Evolutionary conservation across 2,888 invertebrate species (phyloP).

Genomic region (Cynaeus angustus): DNA sequence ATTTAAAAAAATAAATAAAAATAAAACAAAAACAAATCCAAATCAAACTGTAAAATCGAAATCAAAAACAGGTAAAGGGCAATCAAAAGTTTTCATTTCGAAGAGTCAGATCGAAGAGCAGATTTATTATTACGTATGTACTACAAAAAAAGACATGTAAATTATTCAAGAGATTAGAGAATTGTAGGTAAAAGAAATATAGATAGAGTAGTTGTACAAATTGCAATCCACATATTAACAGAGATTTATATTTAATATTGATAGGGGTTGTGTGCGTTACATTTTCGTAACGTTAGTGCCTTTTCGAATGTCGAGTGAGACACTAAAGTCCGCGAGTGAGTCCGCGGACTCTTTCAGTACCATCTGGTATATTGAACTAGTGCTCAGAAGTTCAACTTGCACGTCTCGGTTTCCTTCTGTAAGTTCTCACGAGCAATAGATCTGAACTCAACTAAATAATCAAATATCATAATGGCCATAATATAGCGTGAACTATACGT

Average conservation of each 20-base stretch:
- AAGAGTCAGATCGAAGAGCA: slow-evolving; percentile 62
- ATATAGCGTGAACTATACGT: slow-evolving; percentile 64
- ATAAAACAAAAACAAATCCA: too few relatives aligned
- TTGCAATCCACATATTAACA: slow-evolving; percentile 69
- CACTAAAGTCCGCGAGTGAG: slow-evolving; percentile 63
- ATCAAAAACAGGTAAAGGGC: slow-evolving; percentile 66
- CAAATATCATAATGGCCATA: slow-evolving; percentile 71
- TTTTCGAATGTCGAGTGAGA: slow-evolving; percentile 72
- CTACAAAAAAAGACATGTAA: slow-evolving; percentile 53
- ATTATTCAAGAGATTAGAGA: slow-evolving; percentile 54
- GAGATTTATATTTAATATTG: slow-evolving; percentile 70
- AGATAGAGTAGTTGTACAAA: slow-evolving; percentile 67
- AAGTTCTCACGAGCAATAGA: slow-evolving; percentile 69
- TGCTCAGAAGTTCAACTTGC: slow-evolving; percentile 55
- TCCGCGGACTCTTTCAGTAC: slow-evolving; percentile 53
- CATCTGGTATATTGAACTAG: slow-evolving; percentile 63
- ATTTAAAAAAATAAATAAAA: too few relatives aligned
- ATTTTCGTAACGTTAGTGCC: slow-evolving; percentile 71
- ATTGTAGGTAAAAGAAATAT: slow-evolving; percentile 58
- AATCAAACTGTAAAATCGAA: slow-evolving; percentile 48
- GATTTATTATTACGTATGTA: slow-evolving; percentile 37
- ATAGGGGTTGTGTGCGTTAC: slow-evolving; percentile 71
- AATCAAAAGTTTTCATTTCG: slow-evolving; percentile 61
- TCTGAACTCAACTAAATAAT: slow-evolving; percentile 68
- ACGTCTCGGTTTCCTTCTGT: slow-evolving; percentile 49